Evolutionary conservation across 2,888 invertebrate species (phyloP).

Genomic region (Drosophila leonis): DNA sequence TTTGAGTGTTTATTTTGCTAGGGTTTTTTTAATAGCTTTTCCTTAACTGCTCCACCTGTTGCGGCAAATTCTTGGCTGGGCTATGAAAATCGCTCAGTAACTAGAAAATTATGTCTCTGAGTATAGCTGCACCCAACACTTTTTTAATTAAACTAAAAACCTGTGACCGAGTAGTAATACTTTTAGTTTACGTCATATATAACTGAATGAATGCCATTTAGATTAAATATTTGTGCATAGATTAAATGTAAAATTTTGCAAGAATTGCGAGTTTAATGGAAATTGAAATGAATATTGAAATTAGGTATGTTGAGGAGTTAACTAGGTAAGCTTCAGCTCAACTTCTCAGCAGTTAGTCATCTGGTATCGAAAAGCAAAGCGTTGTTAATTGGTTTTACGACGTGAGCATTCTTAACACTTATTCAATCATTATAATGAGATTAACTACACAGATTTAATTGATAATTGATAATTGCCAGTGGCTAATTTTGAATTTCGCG

Average conservation of each 20-base stretch:
- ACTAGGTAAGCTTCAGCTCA: background rate
- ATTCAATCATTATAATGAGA: background rate
- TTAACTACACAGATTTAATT: background rate
- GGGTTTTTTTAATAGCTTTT: background rate
- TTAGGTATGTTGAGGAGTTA: background rate
- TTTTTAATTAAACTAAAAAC: conserved; percentile 21
- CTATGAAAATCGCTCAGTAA: background rate
- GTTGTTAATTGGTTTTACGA: background rate
- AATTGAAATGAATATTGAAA: background rate
- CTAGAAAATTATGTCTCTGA: conserved; percentile 1
- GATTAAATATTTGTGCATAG: background rate
- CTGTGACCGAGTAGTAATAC: background rate
- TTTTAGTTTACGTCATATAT: background rate
- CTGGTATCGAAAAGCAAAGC: background rate
- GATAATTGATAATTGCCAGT: background rate
- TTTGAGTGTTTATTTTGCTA: background rate
- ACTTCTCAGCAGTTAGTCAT: background rate
- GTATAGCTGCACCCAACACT: conserved; percentile 3
- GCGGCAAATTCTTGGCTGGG: background rate
- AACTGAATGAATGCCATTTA: background rate
- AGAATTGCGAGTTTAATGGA: background rate
- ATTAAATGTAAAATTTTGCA: background rate
- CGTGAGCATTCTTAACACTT: background rate
- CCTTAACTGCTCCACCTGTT: conserved; percentile 6
- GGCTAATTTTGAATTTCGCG: background rate